These are phyloP conservation scores for Diogma glabrata DNA, from an alignment of 2,888 invertebrate genomes.

Conservation along the genomic window DNA sequence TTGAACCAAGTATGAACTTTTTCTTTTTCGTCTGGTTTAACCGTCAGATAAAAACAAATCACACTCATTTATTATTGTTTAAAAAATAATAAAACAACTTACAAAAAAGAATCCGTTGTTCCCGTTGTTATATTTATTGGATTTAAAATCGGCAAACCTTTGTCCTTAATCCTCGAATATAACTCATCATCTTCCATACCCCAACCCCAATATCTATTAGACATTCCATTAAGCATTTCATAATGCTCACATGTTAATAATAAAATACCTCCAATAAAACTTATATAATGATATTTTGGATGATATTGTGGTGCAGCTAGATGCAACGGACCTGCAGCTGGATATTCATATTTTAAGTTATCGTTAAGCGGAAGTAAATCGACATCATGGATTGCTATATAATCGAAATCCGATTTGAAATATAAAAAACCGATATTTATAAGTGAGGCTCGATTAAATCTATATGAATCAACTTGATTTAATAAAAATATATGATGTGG, in stretches of 20 bases:
- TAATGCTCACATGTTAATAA: conserved; percentile 75
- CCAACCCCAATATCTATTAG: conserved; percentile 99
- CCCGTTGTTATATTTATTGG: conserved; percentile 76
- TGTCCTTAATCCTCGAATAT: conserved; percentile 81
- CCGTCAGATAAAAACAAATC: no score
- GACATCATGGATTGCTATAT: conserved; percentile 98
- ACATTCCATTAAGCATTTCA: conserved; percentile 80
- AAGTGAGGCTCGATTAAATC: conserved; percentile 93
- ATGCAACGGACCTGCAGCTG: conserved; percentile 65
- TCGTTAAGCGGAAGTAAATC: conserved; percentile 87
- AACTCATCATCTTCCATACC: conserved; percentile 99
- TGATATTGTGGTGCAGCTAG: conserved; percentile 90
- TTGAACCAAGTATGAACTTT: no score
- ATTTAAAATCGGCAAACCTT: conserved; percentile 56
- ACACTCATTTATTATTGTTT: no score
- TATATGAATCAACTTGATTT: conserved; percentile 79
- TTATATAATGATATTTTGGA: conserved; percentile 86
- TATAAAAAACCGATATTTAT: conserved; percentile 89
- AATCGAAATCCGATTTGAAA: conserved; percentile 66
- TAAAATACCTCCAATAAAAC: conserved; percentile 94
- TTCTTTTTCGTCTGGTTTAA: no score
- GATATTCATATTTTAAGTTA: conserved; percentile 60
- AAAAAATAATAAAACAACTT: conserved; percentile 30
- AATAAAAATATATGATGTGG: conserved; percentile 76
- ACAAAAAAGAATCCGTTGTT: conserved; percentile 74